Base-by-base conservation (phyloP, 2,797 vertebrate species). In the Parauchenoglanis punctatus region DNA sequence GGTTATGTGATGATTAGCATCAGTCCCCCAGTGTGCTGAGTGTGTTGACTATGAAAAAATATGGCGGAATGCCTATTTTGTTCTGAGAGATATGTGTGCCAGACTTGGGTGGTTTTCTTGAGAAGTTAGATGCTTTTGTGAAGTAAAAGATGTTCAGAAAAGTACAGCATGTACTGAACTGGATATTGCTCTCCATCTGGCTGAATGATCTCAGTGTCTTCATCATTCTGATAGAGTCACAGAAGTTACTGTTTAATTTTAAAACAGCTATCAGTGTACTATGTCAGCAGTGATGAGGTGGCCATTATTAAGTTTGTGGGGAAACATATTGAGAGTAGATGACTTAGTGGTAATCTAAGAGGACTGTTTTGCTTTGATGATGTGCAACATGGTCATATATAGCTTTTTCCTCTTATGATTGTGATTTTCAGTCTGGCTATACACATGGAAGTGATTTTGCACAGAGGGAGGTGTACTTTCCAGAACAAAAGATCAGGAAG, bases 391-490 rank as follows among this genome's bases (percentile, higher is more conserved):
- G 93, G 94, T 93, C 93, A 94, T 90, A 91, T 84, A 20, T 89
- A 89, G 91, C 87, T 77, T 90, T 93, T 94, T 92, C 88, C 89
- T 81, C 90, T 93, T 93, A 91, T 82, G 92, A 89, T 93, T 92
- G 91, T 93, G 90, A 88, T 93, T 93, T 92, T 86, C 90, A 89
- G 90, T 91, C 88, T 91, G 81, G 87, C 89, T 91, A 54, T 90
- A 90, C 95, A 95, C 88, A 94, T 95, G 94, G 94, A 94, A 94
- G 91, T 91, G 90, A 96, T 96, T 96, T 94, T 87, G 86, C 89
- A 73, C 86, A 92, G 93, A 91, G 91, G 88, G 88, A 91, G 92
- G 87, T 89, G 88, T 91, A 91, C 94, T 93, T 93, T 92, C 90
- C 81, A 87, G 90, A 92, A 90, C 88, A 86, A 89, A 88, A 73